These are phyloP conservation scores for Oreocharis arfaki DNA, from an alignment of 2,113 vertebrate genomes.

Conservation along the genomic window DNA sequence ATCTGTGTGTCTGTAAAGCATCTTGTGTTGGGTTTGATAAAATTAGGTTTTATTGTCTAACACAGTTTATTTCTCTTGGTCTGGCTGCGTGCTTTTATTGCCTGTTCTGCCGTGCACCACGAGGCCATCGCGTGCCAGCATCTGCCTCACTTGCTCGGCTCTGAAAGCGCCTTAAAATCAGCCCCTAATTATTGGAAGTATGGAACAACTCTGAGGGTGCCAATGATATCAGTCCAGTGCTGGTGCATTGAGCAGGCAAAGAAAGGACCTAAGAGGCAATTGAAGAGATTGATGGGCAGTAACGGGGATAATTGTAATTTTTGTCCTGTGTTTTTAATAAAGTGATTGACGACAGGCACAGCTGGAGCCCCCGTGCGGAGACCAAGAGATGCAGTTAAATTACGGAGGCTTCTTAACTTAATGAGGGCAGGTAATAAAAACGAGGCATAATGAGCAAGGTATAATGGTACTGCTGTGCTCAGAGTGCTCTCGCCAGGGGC, in stretches of 20 bases:
- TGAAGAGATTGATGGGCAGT: conserved; percentile 19
- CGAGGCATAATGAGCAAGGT: conserved; percentile 33
- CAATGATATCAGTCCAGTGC: neutral
- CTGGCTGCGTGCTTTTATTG: neutral
- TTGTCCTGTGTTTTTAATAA: conserved; percentile 41
- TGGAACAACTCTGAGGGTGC: neutral
- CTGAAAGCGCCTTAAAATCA: neutral
- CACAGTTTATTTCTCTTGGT: neutral
- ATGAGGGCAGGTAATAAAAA: conserved; percentile 48
- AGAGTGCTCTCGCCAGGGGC: neutral
- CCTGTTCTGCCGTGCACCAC: neutral
- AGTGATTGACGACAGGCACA: neutral
- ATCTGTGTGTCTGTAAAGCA: neutral
- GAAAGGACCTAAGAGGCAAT: conserved; percentile 30
- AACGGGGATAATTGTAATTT: conserved; percentile 37
- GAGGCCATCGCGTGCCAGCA: neutral
- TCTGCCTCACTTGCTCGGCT: neutral
- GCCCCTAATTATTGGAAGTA: neutral
- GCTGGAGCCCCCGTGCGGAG: conserved; percentile 21
- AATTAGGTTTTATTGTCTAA: neutral
- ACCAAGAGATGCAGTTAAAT: conserved; percentile 48
- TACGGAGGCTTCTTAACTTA: conserved; percentile 36
- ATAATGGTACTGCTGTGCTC: conserved; percentile 1
- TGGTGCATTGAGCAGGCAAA: conserved; percentile 20
- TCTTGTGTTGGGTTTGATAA: neutral